Conservation (phyloP, 1,140 invertebrate genomes). For the Macrosteles quadrilineatus region DNA sequence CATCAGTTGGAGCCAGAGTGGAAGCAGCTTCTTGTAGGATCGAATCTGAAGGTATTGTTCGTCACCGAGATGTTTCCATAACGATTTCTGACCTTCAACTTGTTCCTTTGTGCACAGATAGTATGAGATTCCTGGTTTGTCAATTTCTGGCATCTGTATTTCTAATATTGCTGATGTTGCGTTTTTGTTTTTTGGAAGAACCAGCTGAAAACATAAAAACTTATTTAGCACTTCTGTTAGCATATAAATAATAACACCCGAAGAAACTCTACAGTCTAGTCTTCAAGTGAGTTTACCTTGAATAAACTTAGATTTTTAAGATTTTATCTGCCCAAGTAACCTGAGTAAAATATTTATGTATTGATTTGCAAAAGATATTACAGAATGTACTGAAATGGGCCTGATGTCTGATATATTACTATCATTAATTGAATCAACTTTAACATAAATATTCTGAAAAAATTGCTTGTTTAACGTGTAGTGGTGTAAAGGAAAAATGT, state of each 20-base stretch:
- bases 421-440: too few species aligned
- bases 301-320: too few species aligned
- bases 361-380: too few species aligned
- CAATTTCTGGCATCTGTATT: slow-evolving; percentile 52
- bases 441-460: too few species aligned
- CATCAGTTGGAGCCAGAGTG: slow-evolving; percentile 71
- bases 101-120: slow-evolving; percentile 69
- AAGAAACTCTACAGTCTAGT: too few species aligned
- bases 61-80: slow-evolving; percentile 46
- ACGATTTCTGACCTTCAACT: slow-evolving; percentile 38
- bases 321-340: too few species aligned
- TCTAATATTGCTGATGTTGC: slow-evolving; percentile 44
- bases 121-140: slow-evolving; percentile 53
- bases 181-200: slow-evolving; percentile 40
- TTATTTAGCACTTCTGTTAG: neutral
- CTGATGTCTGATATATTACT: too few species aligned
- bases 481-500: too few species aligned
- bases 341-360: too few species aligned
- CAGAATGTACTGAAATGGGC: too few species aligned
- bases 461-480: too few species aligned
- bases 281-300: too few species aligned
- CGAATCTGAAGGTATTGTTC: slow-evolving; percentile 58
- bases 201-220: neutral
- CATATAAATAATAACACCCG: neutral
- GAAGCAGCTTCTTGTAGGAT: slow-evolving; percentile 67